Evolutionary conservation across 1,140 invertebrate species (phyloP), one percentile per base, ranked within the genome.

Genomic region (Drosophila micromelanica): DNA sequence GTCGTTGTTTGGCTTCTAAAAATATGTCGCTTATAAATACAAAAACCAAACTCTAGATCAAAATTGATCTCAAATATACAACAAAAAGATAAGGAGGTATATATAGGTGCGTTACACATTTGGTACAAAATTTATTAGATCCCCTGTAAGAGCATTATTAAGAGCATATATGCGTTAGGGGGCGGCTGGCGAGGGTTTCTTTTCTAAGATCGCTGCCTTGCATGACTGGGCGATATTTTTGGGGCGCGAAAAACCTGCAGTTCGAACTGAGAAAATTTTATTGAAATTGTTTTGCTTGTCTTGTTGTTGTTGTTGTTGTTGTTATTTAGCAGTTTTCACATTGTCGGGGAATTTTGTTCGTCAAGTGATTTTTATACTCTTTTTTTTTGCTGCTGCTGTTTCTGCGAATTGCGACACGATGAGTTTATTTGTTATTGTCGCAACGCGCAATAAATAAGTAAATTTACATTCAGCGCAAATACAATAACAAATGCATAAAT

Each of bases 401-500:
- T 75, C 65, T 59, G 78, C 64, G 78, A 80, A 80, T 80, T 74
- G 59, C 32, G 46, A 49, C 30, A 62, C 46, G 46, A 62, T 62
- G 46, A 38, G 43, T 78, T 60, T 78, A 11, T 43, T 55, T 74
- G 60, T 51, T 68, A 45, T 57, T 51, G 48, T 17, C 64, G 55
- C 32, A 40, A 42, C 55, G 64, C 78, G 80, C 78, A 87, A 86
- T 87, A 86, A 87, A 87, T 78, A 78, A 87, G 82, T 65, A 55
- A 81, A 87, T 86, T 86, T 82, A 85, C 84, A 86, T 86, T 80
- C 81, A 81, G 55, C 78, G 63, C 74, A 80, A 85, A 85, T 80
- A 80, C 77, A 87, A 81, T 76, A 86, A 87, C 82, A 86, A 86
- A 87, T 86, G 78, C 78, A 87, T 86, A 87, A 87, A 87, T 78